Evolutionary conservation across 2,113 vertebrate genomes (phyloP), one percentile per base, ranked within the genome.

Genomic region (Astur gentilis): DNA sequence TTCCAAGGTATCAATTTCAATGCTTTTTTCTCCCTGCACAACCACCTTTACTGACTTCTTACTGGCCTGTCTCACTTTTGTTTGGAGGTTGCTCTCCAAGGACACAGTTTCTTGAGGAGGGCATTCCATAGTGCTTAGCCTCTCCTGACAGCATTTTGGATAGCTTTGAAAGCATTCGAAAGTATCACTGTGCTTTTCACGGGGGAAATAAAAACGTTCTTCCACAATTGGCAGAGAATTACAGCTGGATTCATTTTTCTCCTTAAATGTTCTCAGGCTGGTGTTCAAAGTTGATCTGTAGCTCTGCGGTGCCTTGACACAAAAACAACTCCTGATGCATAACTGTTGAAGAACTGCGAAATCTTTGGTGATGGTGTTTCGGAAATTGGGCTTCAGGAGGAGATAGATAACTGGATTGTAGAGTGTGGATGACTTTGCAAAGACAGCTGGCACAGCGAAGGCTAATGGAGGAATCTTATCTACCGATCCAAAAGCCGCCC

Each of bases 381-480:
- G 91, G 78, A 98, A 97, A 91, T 92, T 98, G 1, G 98, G 98
- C 73, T 98, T 98, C 57, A 98, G 97, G 72, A 97, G 85, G 16
- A 98, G 92, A 94, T 97, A 98, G 57, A 98, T 91, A 89, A 98
- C 73, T 5, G 98, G 98, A 89, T 98, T 98, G 95, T 98, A 98
- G 71, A 98, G 97, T 50, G 98, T 98, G 77, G 98, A 98, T 42
- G 98, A 98, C 91, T 99, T 99, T 85, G 98, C 97, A 85, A 99
- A 98, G 95, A 98, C 96, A 87, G 98, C 98, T 8, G 98, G 97
- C 40, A 98, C 79, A 62, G 98, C 98, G 90, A 99, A 99, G 7
- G 98, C 98, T 89, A 98, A 61, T 14, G 98, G 98, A 34, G 97
- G 97, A 92, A 99, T 98, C 95, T 93, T 97, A 17, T 98, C 96